These are phyloP conservation scores for Isaurus tuberculatus DNA, from an alignment of 92 coral and sea anemone species.

Conservation along the genomic window DNA sequence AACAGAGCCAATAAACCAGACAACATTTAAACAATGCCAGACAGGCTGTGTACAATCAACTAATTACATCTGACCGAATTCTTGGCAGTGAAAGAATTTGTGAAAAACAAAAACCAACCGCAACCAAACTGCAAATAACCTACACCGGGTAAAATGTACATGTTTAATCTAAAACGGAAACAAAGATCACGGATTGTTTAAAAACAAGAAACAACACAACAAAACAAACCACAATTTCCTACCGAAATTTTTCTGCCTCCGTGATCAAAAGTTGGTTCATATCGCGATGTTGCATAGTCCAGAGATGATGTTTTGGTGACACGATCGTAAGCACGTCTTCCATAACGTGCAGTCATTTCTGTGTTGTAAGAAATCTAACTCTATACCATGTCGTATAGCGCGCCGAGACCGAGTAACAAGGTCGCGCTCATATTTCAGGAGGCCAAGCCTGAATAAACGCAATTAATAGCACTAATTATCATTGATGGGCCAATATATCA, in stretches of 20 bases:
- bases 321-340: conserved; percentile 36
- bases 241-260: conserved; percentile 36
- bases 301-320: not conserved
- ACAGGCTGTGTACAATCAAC: not conserved
- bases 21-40: not conserved
- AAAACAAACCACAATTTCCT: not conserved
- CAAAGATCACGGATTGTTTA: not conserved
- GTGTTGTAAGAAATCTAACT: not conserved
- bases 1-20: conserved; percentile 19
- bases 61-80: not conserved
- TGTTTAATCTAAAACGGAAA: conserved; percentile 8
- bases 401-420: not conserved
- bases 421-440: conserved; percentile 34
- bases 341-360: conserved; percentile 43
- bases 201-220: not conserved
- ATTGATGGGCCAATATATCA: not conserved
- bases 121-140: not conserved
- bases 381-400: not conserved
- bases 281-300: conserved; percentile 31
- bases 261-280: conserved; percentile 37
- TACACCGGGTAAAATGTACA: not conserved
- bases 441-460: conserved; percentile 12
- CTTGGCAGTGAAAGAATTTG: not conserved
- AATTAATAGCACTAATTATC: not conserved
- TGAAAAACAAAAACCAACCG: conserved; percentile 8